Base-by-base conservation (phyloP, 1,140 invertebrate genomes). In the Tetramorium parvispinum region DNA sequence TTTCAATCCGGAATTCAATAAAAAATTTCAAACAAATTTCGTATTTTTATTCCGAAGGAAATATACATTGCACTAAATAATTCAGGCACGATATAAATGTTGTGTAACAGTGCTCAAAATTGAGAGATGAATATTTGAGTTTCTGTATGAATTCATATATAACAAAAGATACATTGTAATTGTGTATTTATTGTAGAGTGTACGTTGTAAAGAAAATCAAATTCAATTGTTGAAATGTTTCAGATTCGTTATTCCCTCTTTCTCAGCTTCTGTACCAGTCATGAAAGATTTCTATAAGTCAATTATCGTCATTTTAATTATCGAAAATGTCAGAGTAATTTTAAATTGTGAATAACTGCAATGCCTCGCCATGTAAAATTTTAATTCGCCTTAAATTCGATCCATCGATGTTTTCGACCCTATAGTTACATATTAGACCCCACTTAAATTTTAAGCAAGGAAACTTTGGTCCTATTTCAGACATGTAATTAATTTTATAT, bases 401-500 rank as follows among this genome's bases (percentile, higher is more conserved):
- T n/a, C 53, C 51, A 65, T 85, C 55, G 27, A 63, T 43, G 59
- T 78, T 85, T 78, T 65, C 8, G 18, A 85, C 21, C 10, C 27
- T 16, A 63, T n/a, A 21, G 46, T 85, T 65, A 66, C n/a, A 2
- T 8, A 2, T 85, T 77, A 53, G 57, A 65, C 21, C 16, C 27
- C 8, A 55, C 13, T 85, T 63, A 85, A 85, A 85, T 46, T 85
- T 85, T 53, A 13, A 78, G 57, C 18, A 53, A 55, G 32, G 5
- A 65, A 78, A 85, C 73, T 85, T 85, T 6, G 32, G 4, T 6
- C 18, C 11, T 37, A 16, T 40, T 59, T 55, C n/a, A 46, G 46
- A 57, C 46, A 0, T 6, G 46, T 46, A 46, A 85, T 65, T 32
- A 85, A 85, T 85, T 78, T 85, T 85, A 32, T 43, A 78, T 78